Percentiles rank a stretch among this genome's conserved stretches.
Conservation (phyloP, 2,888 invertebrate genomes). For the Tetrapedia diversipes region DNA sequence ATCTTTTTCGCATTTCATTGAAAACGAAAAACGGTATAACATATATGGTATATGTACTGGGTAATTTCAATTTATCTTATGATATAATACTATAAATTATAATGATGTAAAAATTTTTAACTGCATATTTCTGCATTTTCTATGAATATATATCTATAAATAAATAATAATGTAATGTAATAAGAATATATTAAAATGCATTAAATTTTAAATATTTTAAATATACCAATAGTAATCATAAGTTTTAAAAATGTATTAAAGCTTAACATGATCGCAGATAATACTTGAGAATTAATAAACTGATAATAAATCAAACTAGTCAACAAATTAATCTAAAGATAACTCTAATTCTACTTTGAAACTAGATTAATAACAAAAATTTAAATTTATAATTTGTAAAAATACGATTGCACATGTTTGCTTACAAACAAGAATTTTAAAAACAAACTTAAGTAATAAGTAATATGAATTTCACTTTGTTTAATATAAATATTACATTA, state of each 20-base stretch:
- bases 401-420: conserved; percentile 3
- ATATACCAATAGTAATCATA: neutral
- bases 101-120: neutral
- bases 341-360: neutral
- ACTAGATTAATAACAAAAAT: neutral
- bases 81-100: neutral
- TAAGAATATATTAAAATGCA: neutral
- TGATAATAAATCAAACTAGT: neutral
- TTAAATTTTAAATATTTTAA: neutral
- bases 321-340: neutral
- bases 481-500: no score
- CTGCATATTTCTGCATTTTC: neutral
- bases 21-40: conserved; percentile 2
- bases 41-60: neutral
- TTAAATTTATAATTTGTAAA: neutral
- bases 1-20: conserved; percentile 2
- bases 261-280: no score
- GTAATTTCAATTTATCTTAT: neutral
- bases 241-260: no score
- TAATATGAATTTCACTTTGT: neutral
- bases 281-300: neutral
- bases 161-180: no score
- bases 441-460: neutral
- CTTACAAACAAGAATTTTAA: neutral
- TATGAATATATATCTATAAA: neutral